Conservation (phyloP, 2,113 vertebrate genomes). For the Sebastes schlegelii region DNA sequence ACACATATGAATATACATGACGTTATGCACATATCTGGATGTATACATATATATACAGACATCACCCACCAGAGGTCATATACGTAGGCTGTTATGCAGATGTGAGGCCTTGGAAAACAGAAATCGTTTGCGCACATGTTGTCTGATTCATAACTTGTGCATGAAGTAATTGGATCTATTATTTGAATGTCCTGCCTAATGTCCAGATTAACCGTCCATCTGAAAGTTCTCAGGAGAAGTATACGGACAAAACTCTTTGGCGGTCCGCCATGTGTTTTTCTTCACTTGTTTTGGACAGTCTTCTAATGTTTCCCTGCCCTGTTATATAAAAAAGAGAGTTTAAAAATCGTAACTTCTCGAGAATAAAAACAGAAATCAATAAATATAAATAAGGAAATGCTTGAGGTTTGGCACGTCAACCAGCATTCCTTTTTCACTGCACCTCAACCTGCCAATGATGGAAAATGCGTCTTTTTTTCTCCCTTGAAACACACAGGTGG, state of each 20-base stretch:
- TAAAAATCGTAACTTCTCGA: conserved; percentile 28
- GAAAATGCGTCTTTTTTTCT: conserved; percentile 32
- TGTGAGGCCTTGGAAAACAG: conserved; percentile 56
- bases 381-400: conserved; percentile 43
- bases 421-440: conserved; percentile 33
- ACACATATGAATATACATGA: conserved; percentile 2
- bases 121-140: conserved; percentile 62
- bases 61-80: conserved; percentile 31
- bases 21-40: conserved; percentile 28
- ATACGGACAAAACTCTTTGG: conserved; percentile 24
- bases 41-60: conserved; percentile 38
- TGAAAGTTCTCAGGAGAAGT: conserved; percentile 36
- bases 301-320: conserved; percentile 11
- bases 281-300: conserved; percentile 13
- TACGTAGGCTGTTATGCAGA: conserved; percentile 54
- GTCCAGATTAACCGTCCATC: conserved; percentile 51
- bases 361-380: conserved; percentile 47
- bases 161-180: conserved; percentile 66
- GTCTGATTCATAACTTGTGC: conserved; percentile 64
- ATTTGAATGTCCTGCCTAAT: conserved; percentile 58
- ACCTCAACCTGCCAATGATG: conserved; percentile 47
- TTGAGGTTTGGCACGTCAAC: conserved; percentile 40
- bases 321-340: conserved; percentile 4
- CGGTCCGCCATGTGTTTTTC: conserved; percentile 18
- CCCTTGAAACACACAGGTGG: conserved; percentile 22